These are phyloP conservation scores for Etheostoma perlongum DNA, from an alignment of 2,797 vertebrate species.

Conservation along the genomic window DNA sequence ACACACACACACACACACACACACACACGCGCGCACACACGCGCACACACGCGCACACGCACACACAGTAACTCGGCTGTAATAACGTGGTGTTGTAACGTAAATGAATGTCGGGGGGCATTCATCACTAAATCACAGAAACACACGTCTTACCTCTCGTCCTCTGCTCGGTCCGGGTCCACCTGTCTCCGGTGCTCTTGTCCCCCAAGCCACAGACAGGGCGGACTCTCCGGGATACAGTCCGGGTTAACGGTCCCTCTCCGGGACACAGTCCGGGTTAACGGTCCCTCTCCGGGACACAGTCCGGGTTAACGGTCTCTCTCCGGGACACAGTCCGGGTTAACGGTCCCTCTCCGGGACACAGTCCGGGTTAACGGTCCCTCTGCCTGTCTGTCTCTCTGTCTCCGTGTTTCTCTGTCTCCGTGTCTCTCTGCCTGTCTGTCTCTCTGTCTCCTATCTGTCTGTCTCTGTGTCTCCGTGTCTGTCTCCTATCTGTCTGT, in stretches of 20 bases:
- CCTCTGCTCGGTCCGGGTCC: neutral
- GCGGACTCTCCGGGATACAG: too few relatives aligned
- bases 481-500: neutral
- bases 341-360: too few relatives aligned
- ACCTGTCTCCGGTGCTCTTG: neutral
- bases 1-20: neutral
- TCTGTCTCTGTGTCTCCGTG: too few relatives aligned
- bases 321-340: too few relatives aligned
- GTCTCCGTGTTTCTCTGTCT: neutral
- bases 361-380: neutral
- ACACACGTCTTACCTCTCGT: neutral
- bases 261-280: neutral
- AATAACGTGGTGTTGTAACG: too few relatives aligned
- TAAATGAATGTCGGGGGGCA: too few relatives aligned
- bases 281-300: neutral
- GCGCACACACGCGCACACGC: neutral
- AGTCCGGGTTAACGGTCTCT: neutral
- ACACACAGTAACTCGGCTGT: too few relatives aligned
- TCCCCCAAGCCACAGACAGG: constrained; percentile 5
- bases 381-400: too few relatives aligned
- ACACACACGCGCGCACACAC: neutral
- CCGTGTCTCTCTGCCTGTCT: neutral
- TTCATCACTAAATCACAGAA: too few relatives aligned
- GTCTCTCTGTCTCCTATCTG: neutral
- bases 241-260: too few relatives aligned